Base-by-base conservation (phyloP, 2,888 invertebrate species). In the Palloptera scutellata region DNA sequence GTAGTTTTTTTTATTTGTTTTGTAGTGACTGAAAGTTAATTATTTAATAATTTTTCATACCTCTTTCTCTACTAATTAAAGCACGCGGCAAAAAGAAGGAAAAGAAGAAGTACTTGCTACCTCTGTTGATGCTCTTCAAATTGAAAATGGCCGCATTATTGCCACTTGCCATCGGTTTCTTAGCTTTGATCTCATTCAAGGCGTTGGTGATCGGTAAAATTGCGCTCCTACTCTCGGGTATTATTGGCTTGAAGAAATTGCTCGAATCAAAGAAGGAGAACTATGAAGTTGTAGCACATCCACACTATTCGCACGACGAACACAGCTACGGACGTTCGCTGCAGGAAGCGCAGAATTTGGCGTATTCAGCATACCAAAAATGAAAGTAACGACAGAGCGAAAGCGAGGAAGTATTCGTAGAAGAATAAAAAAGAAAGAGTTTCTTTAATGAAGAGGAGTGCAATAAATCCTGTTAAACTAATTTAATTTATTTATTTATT, bases 131-230 rank as follows among this genome's bases (percentile, higher is more conserved):
- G 78, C 88, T 94, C 67, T 86, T 94, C 81, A 92, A 93, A 80
- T 85, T 94, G 83, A 94, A 94, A 87, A 91, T 89, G 68, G 92
- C 92, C 73, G 90, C 91, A 42, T 87, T 94, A 72, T 89, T 93
- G 76, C 94, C 94, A 42, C 86, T 94, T 74, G 90, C 91, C 78
- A 88, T 94, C 67, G 94, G 91, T 75, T 88, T 87, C 75, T 89
- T 94, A 77, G 94, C 93, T 64, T 87, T 94, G 72, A 88, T 94
- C 57, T 93, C 94, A 53, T 89, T 94, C 88, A 94, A 95, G 88
- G 94, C 94, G 71, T 87, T 95, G 75, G 86, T 94, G 79, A 88
- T 94, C 75, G 93, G 93, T 77, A 95, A 95, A 87, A 89, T 94
- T 70, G 94, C 94, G 4, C 87, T 95, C 20, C 87, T 93, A 65